phyloP scores from a whole-genome alignment of 2,113 vertebrate species.

The Microcebus lehilahytsara region DNA sequence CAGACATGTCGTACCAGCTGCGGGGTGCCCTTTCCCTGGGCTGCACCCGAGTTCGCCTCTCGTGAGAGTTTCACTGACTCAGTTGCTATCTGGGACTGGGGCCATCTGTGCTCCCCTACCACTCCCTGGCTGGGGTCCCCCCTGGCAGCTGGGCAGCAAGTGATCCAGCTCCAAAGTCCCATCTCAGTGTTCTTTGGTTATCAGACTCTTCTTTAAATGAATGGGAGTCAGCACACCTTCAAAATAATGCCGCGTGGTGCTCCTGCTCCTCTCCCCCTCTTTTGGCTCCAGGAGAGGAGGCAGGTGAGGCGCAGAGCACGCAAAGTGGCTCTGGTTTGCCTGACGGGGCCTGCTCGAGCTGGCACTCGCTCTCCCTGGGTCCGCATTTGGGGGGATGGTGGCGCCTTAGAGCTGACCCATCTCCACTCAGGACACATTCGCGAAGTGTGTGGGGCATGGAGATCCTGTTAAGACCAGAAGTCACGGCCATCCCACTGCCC shows the following conservation, averaged over 20 bases:
- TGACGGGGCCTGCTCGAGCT: neutral
- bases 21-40: neutral
- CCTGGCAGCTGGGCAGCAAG: neutral
- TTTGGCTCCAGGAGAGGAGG: neutral
- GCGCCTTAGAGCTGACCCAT: neutral
- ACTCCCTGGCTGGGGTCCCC: neutral
- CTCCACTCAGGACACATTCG: neutral
- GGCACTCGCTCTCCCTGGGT: neutral
- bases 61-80: neutral
- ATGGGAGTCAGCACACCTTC: neutral
- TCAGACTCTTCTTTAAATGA: neutral
- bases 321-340: neutral
- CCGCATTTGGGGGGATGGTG: neutral
- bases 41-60: neutral
- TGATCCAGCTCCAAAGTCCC: neutral
- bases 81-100: neutral
- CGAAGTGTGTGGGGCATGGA: neutral
- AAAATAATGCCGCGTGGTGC: neutral
- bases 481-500: neutral
- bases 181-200: neutral
- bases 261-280: neutral
- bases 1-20: neutral
- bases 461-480: neutral
- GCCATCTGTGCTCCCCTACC: neutral
- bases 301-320: neutral